A percentile compares a stretch with the other conserved stretches of the same genome.
Evolutionary conservation across 35 echinoderm and acorn worm genomes (phyloP).

Genomic region (Nesometra sesokonis): DNA sequence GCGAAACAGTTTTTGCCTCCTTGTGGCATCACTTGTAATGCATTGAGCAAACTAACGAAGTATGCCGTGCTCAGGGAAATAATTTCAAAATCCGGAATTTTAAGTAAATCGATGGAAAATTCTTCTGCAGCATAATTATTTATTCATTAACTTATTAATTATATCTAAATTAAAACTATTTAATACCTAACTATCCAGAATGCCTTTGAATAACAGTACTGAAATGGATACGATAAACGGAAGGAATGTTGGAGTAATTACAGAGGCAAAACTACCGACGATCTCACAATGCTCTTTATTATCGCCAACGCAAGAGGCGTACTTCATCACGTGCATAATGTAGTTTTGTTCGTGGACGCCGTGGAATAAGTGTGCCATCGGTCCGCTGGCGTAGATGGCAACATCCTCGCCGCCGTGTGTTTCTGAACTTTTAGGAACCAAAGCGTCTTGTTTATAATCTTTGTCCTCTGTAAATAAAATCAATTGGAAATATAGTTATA

Average conservation of each 20-base stretch:
- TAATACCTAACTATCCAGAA: too few relatives aligned
- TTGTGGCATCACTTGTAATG: too few relatives aligned
- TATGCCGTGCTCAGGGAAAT: too few relatives aligned
- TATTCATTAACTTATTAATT: too few relatives aligned
- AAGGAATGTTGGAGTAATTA: not conserved
- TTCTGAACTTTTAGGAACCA: conserved; percentile 23
- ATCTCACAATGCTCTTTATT: conserved; percentile 6
- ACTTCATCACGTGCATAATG: conserved; percentile 63
- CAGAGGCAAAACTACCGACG: not conserved
- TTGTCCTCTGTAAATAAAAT: not conserved
- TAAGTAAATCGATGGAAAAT: too few relatives aligned
- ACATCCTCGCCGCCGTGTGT: conserved; percentile 76
- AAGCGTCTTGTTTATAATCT: conserved; percentile 22
- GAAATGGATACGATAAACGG: not conserved
- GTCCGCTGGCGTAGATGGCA: conserved; percentile 63
- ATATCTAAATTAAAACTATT: too few relatives aligned
- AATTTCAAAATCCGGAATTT: too few relatives aligned
- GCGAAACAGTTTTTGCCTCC: too few relatives aligned
- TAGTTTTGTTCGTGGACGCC: conserved; percentile 75
- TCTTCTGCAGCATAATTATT: too few relatives aligned
- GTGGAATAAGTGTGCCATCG: conserved; percentile 70
- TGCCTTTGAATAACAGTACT: not conserved
- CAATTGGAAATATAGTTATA: too few relatives aligned
- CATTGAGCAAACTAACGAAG: too few relatives aligned
- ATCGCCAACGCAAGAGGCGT: conserved; percentile 57